Conservation (phyloP, 2,888 invertebrate genomes). For the Harmothoe impar region DNA sequence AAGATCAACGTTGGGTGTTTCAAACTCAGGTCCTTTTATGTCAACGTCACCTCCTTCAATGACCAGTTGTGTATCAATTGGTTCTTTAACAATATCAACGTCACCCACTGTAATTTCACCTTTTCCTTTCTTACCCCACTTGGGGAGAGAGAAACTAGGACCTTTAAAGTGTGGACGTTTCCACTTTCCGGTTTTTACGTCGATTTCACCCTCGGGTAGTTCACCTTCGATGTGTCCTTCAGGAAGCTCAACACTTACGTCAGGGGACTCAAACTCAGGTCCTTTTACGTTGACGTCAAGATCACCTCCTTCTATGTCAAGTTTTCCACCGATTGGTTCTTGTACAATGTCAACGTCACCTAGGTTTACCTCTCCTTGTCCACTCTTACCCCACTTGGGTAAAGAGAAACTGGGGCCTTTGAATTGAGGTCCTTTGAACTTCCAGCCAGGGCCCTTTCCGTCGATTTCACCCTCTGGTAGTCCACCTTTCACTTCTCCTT, state of each 20-base stretch:
- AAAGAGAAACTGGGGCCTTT: slow-evolving; percentile 34
- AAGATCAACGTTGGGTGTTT: not conserved
- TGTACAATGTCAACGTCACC: slow-evolving; percentile 46
- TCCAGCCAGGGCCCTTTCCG: slow-evolving; percentile 35
- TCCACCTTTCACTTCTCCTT: not conserved
- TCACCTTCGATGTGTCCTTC: slow-evolving; percentile 39
- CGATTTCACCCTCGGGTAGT: slow-evolving; percentile 11
- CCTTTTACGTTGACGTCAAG: slow-evolving; percentile 2
- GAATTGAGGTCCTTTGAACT: slow-evolving; percentile 26
- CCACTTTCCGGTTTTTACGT: slow-evolving; percentile 29
- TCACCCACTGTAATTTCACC: slow-evolving; percentile 51
- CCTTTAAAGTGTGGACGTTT: slow-evolving; percentile 27
- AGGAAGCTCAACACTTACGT: not conserved
- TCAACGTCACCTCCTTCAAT: slow-evolving; percentile 14
- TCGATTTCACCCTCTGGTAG: slow-evolving; percentile 26
- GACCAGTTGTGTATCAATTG: not conserved
- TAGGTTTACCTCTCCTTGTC: slow-evolving; percentile 3
- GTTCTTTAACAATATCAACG: slow-evolving; percentile 41
- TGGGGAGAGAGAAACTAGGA: slow-evolving; percentile 39
- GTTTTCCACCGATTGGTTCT: slow-evolving; percentile 25
- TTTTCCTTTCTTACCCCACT: slow-evolving; percentile 7
- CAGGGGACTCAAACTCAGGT: not conserved
- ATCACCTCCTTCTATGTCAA: slow-evolving; percentile 16
- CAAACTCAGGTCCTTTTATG: slow-evolving; percentile 38
- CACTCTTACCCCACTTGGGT: not conserved